Percentiles rank a stretch among this genome's conserved stretches.
These are phyloP conservation scores for Andrena flavipes DNA, from an alignment of 2,888 invertebrate species.

Conservation along the genomic window DNA sequence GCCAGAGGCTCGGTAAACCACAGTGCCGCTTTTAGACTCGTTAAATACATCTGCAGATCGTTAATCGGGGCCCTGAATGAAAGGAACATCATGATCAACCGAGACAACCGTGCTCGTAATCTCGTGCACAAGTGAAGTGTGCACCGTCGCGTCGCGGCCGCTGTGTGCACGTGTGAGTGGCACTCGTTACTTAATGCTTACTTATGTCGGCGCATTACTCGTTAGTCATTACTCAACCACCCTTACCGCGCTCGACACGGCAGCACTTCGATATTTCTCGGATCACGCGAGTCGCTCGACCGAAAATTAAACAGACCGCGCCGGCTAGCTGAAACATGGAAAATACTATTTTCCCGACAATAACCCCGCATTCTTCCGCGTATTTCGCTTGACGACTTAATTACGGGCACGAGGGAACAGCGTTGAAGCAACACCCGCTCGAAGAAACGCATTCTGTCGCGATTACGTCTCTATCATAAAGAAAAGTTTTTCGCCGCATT, in stretches of 20 bases:
- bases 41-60: slow-evolving; percentile 70
- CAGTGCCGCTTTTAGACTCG: slow-evolving; percentile 62
- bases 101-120: slow-evolving; percentile 68
- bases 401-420: not conserved
- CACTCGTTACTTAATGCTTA: slow-evolving; percentile 75
- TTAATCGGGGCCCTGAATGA: slow-evolving; percentile 70
- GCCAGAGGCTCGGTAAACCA: slow-evolving; percentile 47
- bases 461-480: not conserved
- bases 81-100: slow-evolving; percentile 71
- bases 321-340: slow-evolving; percentile 8
- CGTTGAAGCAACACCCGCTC: not conserved
- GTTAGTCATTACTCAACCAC: slow-evolving; percentile 73
- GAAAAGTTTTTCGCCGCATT: not conserved
- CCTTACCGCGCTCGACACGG: slow-evolving; percentile 43
- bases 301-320: slow-evolving; percentile 30
- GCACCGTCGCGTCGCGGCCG: slow-evolving; percentile 37
- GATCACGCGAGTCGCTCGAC: slow-evolving; percentile 31
- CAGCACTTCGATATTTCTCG: slow-evolving; percentile 43
- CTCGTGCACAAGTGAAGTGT: slow-evolving; percentile 44
- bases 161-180: slow-evolving; percentile 60
- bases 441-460: not conserved
- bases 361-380: slow-evolving; percentile 3
- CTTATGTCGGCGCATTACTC: slow-evolving; percentile 71
- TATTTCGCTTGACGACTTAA: slow-evolving; percentile 17
- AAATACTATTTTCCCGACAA: slow-evolving; percentile 8